phyloP scores from a whole-genome alignment of 2,888 invertebrate genomes.

The Drosophila maculinotata region DNA sequence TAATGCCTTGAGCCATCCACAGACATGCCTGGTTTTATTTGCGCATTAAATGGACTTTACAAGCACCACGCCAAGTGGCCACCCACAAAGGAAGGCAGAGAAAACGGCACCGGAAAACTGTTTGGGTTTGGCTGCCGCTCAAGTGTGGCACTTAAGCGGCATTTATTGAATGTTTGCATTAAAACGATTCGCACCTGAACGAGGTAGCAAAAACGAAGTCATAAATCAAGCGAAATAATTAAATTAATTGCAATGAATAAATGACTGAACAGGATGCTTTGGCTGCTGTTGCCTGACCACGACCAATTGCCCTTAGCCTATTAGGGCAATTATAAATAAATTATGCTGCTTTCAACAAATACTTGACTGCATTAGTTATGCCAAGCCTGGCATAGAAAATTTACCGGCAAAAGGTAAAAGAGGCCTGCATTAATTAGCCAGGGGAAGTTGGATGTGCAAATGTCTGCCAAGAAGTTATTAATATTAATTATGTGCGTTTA shows the following conservation, averaged over 20 bases:
- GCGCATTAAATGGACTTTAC: constrained; percentile 39
- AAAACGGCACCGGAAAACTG: constrained; percentile 2
- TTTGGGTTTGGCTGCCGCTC: constrained; percentile 8
- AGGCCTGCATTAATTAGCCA: constrained; percentile 39
- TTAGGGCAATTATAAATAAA: constrained; percentile 79
- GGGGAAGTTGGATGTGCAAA: not conserved
- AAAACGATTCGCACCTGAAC: constrained; percentile 51
- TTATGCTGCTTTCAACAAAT: constrained; percentile 63
- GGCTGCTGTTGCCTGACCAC: constrained; percentile 11
- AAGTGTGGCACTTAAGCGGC: constrained; percentile 26
- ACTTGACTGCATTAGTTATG: constrained; percentile 39
- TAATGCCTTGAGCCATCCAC: constrained; percentile 33
- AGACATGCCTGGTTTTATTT: constrained; percentile 33
- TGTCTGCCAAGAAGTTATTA: constrained; percentile 57
- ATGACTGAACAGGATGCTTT: constrained; percentile 26
- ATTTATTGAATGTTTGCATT: constrained; percentile 51
- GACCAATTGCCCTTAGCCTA: constrained; percentile 51
- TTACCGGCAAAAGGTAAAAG: constrained; percentile 17
- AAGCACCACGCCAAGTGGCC: constrained; percentile 18
- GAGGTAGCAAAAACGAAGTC: constrained; percentile 33
- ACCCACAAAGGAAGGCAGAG: constrained; percentile 5
- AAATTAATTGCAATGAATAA: constrained; percentile 65
- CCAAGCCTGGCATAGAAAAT: constrained; percentile 16
- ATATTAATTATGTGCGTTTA: constrained; percentile 67
- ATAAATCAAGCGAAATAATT: constrained; percentile 73